phyloP scores from a whole-genome alignment of 2,888 invertebrate species.

The Drosophila buzzatii region DNA sequence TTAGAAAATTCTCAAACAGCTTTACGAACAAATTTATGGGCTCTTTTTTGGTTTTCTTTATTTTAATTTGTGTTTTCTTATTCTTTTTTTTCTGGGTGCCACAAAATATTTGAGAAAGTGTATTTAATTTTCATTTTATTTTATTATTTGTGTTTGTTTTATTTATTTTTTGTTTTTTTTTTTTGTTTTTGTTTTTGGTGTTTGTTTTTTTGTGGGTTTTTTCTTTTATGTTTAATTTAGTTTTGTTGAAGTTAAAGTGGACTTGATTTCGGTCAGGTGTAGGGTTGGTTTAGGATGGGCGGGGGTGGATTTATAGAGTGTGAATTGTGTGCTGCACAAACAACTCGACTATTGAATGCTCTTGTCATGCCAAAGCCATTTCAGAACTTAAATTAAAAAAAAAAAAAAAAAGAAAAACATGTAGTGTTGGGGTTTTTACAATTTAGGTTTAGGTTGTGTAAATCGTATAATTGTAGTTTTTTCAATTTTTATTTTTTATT shows the following conservation, averaged over 20 bases:
- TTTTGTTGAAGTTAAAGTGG: not conserved
- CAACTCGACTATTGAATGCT: conserved; percentile 21
- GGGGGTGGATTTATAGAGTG: not conserved
- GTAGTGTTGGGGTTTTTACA: conserved; percentile 50
- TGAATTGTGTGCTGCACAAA: conserved; percentile 5
- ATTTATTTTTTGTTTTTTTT: not conserved
- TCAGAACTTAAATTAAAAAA: conserved; percentile 40
- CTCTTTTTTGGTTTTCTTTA: not conserved
- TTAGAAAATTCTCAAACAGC: conserved; percentile 66
- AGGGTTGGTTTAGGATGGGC: not conserved
- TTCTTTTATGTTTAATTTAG: not conserved
- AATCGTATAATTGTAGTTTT: conserved; percentile 71
- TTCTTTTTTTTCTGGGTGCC: conserved; percentile 57
- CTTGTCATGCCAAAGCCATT: conserved; percentile 15
- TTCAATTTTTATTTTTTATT: conserved; percentile 8
- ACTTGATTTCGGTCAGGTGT: not conserved
- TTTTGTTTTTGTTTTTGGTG: no score
- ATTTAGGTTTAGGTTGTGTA: conserved; percentile 61
- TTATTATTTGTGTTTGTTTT: no score
- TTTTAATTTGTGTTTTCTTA: not conserved
- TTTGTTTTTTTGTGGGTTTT: not conserved
- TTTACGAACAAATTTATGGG: conserved; percentile 56
- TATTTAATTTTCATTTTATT: not conserved
- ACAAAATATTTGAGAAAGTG: conserved; percentile 41
- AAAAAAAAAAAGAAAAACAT: conserved; percentile 47